Conservation (phyloP, 2,888 invertebrate genomes). For the Andrena trimmerana region DNA sequence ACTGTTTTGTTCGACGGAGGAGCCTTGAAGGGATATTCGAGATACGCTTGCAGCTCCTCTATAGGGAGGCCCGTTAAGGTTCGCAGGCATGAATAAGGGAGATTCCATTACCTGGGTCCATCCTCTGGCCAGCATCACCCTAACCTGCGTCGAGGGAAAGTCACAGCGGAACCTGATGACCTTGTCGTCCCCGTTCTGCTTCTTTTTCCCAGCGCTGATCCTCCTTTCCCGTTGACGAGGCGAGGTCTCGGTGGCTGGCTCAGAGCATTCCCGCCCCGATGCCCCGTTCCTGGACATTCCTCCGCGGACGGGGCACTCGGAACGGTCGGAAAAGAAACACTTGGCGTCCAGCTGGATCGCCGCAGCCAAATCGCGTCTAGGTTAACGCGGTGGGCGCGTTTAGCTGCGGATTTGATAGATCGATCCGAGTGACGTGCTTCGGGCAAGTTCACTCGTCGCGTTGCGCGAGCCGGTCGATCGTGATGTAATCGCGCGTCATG, state of each 20-base stretch:
- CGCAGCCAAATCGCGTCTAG: neutral
- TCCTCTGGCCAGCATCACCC: constrained; percentile 79
- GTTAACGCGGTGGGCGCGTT: neutral
- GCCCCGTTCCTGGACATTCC: constrained; percentile 35
- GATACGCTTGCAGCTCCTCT: constrained; percentile 14
- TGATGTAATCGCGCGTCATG: neutral
- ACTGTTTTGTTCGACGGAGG: constrained; percentile 6
- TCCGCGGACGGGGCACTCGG: neutral
- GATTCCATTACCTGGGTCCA: constrained; percentile 77
- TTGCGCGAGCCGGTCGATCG: neutral
- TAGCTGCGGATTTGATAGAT: neutral
- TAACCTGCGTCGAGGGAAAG: constrained; percentile 75
- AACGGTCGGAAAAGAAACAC: constrained; percentile 21
- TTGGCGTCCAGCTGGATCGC: neutral
- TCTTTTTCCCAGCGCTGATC: constrained; percentile 36
- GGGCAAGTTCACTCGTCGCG: neutral
- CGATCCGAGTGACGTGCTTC: neutral
- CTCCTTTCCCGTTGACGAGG: constrained; percentile 17
- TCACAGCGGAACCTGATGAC: constrained; percentile 79
- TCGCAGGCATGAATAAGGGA: constrained; percentile 34
- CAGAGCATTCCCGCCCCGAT: neutral
- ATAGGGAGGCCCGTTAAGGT: constrained; percentile 37
- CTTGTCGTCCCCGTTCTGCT: constrained; percentile 60
- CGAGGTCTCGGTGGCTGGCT: neutral
- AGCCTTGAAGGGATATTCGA: constrained; percentile 23